Evolutionary conservation across 2,113 vertebrate genomes (phyloP).

Genomic region (Phylloscopus whistleri): DNA sequence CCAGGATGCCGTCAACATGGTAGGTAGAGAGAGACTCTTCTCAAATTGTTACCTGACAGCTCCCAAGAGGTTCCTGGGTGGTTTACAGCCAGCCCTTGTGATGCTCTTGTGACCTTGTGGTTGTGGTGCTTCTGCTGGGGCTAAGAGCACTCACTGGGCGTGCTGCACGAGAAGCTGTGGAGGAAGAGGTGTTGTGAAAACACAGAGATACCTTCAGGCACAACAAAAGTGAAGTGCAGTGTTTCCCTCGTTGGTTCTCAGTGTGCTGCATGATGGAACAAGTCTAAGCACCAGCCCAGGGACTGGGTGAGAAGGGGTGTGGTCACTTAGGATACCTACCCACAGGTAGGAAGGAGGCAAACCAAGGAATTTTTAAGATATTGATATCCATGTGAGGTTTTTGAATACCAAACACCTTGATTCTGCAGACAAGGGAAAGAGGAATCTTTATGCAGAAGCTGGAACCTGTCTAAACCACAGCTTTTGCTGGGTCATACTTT

Average conservation of each 20-base stretch:
- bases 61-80: accelerated
- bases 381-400: not conserved
- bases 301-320: not conserved
- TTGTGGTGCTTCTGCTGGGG: not conserved
- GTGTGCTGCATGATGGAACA: accelerated
- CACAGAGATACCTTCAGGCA: not conserved
- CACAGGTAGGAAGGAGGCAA: not conserved
- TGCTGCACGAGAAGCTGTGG: not conserved
- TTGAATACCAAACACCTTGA: not conserved
- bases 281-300: not conserved
- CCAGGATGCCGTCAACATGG: constrained; percentile 96
- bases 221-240: not conserved
- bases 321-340: not conserved
- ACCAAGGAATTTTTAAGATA: not conserved
- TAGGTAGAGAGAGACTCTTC: constrained; percentile 65
- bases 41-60: not conserved
- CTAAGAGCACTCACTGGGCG: not conserved
- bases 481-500: not conserved
- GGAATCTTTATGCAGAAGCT: not conserved
- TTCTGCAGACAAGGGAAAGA: not conserved
- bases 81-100: not conserved
- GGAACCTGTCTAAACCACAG: not conserved
- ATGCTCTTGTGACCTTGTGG: not conserved
- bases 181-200: not conserved
- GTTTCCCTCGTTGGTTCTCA: not conserved